Evolutionary conservation across 2,888 invertebrate genomes (phyloP), one percentile per base, ranked within the genome.

Genomic region (Morpho deidamia): DNA sequence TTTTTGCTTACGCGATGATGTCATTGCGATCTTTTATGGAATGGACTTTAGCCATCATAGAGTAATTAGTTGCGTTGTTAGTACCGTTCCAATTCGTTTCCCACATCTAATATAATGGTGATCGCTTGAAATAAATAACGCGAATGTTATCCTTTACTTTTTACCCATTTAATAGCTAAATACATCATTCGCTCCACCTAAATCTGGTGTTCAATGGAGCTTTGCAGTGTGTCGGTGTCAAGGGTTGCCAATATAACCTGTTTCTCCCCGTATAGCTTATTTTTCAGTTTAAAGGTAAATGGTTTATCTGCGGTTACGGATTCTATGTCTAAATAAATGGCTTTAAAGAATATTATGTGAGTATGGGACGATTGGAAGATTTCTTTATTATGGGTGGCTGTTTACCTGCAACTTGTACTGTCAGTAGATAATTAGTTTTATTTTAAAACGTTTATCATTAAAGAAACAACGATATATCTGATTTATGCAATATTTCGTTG

Each of bases 171-270:
- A 42, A 4, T 44, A 44, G 8, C 14, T 39, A 9, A 8, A 9
- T 11, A 7, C 11, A 41, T 40, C 39, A 33, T 53, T 53, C 44
- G 40, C 33, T 41, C 38, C 38, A 34, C 38, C 48, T 51, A 38
- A 41, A 46, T 9, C 41, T 33, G 51, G 51, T 44, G 71, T 55
- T 70, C 61, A 55, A 72, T 78, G 82, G 81, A 79, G 87, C 86
- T 86, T 88, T 55, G 78, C 86, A 80, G 86, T 85, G 83, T 87
- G 78, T 72, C 69, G 83, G 83, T 82, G 78, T 78, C 65, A 68
- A 77, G 84, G 85, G 83, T 78, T 78, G 80, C 79, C 79, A 80
- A 74, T 69, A 41, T 49, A 49, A 35, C 10, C 39, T 55, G 61
- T 66, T 65, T 67, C 63, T 55, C 44, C 43, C 51, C 54, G 42